These are phyloP conservation scores for Tokudaia muenninki DNA, from an alignment of 2,797 vertebrate genomes.

Conservation along the genomic window DNA sequence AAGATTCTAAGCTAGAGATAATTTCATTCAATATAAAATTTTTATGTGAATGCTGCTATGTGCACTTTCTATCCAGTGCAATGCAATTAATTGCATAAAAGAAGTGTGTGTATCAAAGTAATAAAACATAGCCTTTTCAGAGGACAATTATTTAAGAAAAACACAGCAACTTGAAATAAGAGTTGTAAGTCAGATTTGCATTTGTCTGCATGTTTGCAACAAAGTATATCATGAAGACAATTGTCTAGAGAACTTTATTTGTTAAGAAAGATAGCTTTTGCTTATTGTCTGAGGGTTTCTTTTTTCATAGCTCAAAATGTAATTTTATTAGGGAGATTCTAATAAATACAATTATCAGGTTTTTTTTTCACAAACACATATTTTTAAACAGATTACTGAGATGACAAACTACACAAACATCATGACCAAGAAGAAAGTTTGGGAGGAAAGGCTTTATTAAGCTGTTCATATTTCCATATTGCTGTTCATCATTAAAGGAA, in stretches of 20 bases:
- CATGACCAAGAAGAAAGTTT: no score
- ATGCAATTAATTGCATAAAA: neutral
- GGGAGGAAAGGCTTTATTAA: no score
- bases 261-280: neutral
- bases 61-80: neutral
- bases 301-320: neutral
- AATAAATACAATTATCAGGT: constrained; percentile 73
- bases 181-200: neutral
- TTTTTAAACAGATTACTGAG: constrained; percentile 71
- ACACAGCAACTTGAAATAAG: neutral
- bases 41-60: neutral
- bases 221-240: neutral
- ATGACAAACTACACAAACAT: constrained; percentile 10
- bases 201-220: neutral
- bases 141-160: constrained; percentile 22
- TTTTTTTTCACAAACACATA: constrained; percentile 69
- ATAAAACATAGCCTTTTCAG: neutral
- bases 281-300: no score
- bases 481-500: no score
- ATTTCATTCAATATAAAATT: constrained; percentile 9
- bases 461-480: no score
- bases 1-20: neutral
- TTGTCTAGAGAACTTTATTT: neutral
- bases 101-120: neutral
- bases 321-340: constrained; percentile 68